Base-by-base conservation (phyloP, 2,888 invertebrate genomes). In the Pasiphila rectangulata region DNA sequence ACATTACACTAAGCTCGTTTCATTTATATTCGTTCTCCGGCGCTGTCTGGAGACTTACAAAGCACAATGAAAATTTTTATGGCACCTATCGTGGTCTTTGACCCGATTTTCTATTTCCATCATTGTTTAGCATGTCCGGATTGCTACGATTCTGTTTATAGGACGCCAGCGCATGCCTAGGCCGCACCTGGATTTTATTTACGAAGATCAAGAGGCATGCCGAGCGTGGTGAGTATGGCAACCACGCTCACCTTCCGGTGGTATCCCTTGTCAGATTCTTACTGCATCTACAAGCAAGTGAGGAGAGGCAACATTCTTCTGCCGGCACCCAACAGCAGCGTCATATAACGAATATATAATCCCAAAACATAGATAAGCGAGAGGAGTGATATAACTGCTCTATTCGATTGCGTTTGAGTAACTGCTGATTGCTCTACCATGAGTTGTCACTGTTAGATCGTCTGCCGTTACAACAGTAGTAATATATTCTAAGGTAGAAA, bases 71-170 rank as follows among this genome's bases (percentile, higher is more conserved):
- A 46, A 48, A 47, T 44, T 50, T 58, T 54, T 54, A 51, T 39
- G 51, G 43, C 36, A 45, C 47, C 27, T 38, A 32, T 47, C 50
- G 63, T 70, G 69, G 70, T 68, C 67, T 70, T 67, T 69, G 69
- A 67, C 69, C n/a, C 71, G 63, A 71, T 58, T 66, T 67, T 67
- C 69, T 71, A 71, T 69, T 71, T 71, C 59, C 55, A 69, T 61
- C 54, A 44, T 52, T 57, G 57, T 62, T 41, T 50, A 60, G 59
- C 48, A 60, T 61, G 51, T 60, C 55, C 59, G 45, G 53, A 55
- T 45, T 54, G 51, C 27, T 51, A 52, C 53, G 46, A 56, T 51
- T 56, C 39, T 48, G 38, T 27, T 57, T 37, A 51, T 44, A 21
- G 35, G n/a, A 9, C 10, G n/a, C 29, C 19, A 40, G 40, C 13